Conservation (phyloP, 2,888 invertebrate species). For the Cerastis leucographa region DNA sequence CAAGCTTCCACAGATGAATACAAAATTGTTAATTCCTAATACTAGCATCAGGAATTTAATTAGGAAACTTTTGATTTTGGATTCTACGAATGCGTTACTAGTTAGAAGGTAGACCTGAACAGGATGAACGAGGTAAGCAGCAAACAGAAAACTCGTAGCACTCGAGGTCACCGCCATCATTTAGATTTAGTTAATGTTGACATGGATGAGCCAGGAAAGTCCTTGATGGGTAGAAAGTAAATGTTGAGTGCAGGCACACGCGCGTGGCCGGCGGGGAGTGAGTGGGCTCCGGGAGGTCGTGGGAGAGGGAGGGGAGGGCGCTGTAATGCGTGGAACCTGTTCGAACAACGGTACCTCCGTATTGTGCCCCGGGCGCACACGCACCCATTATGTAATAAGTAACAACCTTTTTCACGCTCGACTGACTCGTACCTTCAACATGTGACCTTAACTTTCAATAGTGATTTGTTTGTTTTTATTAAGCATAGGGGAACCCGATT, state of each 20-base stretch:
- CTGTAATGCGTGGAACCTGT: conserved; percentile 85
- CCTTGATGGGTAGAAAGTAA: conserved; percentile 90
- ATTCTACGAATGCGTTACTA: conserved; percentile 3
- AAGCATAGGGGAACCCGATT: conserved; percentile 32
- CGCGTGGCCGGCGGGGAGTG: conserved; percentile 69
- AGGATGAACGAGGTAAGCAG: background rate
- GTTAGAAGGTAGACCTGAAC: background rate
- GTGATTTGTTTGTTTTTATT: conserved; percentile 62
- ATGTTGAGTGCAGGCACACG: conserved; percentile 82
- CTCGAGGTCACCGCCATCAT: conserved; percentile 32
- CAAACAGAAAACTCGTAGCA: conserved; percentile 14
- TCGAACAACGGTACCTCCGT: conserved; percentile 87
- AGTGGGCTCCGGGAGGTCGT: conserved; percentile 49
- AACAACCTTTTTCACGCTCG: conserved; percentile 87
- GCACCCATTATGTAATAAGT: conserved; percentile 90
- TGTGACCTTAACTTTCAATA: conserved; percentile 66
- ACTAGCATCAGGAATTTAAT: too few relatives aligned
- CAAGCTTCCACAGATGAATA: too few relatives aligned
- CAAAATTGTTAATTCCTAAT: too few relatives aligned
- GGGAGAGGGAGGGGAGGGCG: conserved; percentile 63
- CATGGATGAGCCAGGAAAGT: conserved; percentile 79
- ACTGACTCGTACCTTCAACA: conserved; percentile 72
- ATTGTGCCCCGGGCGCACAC: conserved; percentile 82
- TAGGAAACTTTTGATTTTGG: background rate
- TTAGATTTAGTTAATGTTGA: conserved; percentile 50